phyloP scores from a whole-genome alignment of 2,113 vertebrate species.

The Crotalus horridus region DNA sequence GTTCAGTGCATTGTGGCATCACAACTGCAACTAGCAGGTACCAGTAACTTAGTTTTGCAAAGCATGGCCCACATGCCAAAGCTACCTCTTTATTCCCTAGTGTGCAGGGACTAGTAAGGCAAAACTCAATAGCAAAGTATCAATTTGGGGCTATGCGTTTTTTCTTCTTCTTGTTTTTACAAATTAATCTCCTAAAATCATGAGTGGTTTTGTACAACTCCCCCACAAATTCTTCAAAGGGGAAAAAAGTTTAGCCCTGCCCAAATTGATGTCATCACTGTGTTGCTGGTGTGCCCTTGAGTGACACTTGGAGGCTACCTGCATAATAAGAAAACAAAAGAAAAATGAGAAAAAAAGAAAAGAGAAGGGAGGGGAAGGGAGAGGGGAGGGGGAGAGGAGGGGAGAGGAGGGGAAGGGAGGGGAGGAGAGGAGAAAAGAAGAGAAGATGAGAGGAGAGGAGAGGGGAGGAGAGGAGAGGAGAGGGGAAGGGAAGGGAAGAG shows the following conservation, averaged over 20 bases:
- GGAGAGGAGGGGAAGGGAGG: too few species aligned
- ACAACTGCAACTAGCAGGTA: background rate
- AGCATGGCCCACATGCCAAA: background rate
- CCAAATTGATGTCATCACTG: background rate
- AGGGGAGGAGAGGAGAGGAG: rapidly evolving
- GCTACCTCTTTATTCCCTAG: background rate
- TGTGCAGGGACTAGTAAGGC: background rate
- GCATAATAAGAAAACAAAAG: background rate
- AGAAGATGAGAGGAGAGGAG: too few species aligned
- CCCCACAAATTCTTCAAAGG: background rate
- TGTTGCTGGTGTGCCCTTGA: background rate
- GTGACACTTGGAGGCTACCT: background rate
- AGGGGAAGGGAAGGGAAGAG: too few species aligned
- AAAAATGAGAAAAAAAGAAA: too few species aligned
- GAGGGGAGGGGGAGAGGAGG: too few species aligned
- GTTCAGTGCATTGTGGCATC: background rate
- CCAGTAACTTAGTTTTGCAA: background rate
- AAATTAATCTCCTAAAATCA: background rate
- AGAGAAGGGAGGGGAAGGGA: too few species aligned
- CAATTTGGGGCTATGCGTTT: background rate
- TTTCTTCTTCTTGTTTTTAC: background rate
- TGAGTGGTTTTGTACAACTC: background rate
- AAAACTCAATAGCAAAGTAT: background rate
- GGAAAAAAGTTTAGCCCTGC: background rate
- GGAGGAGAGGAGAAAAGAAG: too few species aligned